Percentiles rank a stretch among this genome's conserved stretches.
phyloP scores from a whole-genome alignment of 2,888 invertebrate genomes.

The Melipona beecheii region DNA sequence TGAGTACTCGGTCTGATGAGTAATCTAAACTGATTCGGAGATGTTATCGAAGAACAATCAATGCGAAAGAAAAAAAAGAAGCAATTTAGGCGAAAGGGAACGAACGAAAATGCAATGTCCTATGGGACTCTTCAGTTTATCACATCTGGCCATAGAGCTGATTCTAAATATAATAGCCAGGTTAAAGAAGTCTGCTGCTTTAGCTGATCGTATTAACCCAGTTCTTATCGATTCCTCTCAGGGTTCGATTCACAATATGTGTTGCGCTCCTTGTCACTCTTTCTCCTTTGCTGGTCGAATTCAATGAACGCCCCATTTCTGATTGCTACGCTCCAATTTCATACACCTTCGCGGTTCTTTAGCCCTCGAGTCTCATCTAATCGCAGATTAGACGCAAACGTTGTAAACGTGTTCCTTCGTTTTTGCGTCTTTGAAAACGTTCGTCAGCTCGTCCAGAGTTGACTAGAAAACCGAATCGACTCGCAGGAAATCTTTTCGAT shows the following conservation, averaged over 20 bases:
- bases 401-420: background rate
- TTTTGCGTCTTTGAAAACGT: background rate
- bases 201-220: constrained; percentile 77
- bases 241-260: constrained; percentile 61
- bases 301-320: constrained; percentile 33
- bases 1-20: too few species aligned
- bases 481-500: too few species aligned
- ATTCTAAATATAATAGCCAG: constrained; percentile 44
- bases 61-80: too few species aligned
- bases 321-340: constrained; percentile 34
- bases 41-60: too few species aligned
- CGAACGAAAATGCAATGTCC: background rate
- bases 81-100: background rate
- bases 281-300: constrained; percentile 27
- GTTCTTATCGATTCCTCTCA: constrained; percentile 74
- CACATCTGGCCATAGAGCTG: constrained; percentile 1
- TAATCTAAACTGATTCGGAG: too few species aligned
- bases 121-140: background rate
- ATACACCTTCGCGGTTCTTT: background rate
- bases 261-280: background rate
- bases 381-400: background rate
- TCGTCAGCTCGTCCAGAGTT: background rate
- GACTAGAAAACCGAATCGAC: too few species aligned
- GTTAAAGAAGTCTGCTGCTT: constrained; percentile 71
- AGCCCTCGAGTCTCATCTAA: background rate